phyloP scores from a whole-genome alignment of 1,140 invertebrate genomes.

The Phymorhynchus buccinoides region DNA sequence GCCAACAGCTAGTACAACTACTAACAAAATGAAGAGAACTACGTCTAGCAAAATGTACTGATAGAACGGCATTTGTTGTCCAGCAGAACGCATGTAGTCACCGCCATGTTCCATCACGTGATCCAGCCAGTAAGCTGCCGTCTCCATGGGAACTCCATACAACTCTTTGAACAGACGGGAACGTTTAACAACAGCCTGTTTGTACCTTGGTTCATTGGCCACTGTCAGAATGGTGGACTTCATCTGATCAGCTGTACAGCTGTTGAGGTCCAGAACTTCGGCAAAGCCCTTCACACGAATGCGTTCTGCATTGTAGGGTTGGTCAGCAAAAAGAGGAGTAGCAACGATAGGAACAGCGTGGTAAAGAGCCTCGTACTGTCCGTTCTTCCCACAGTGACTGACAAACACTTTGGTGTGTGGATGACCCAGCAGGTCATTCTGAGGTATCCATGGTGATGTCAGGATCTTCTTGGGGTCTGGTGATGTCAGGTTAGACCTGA shows the following conservation, averaged over 20 bases:
- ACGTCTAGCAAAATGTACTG: slow-evolving; percentile 57
- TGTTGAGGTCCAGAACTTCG: slow-evolving; percentile 59
- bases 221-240: slow-evolving; percentile 57
- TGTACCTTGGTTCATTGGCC: slow-evolving; percentile 34
- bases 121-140: slow-evolving; percentile 52
- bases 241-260: slow-evolving; percentile 34
- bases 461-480: slow-evolving; percentile 79
- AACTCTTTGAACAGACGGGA: slow-evolving; percentile 46
- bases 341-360: slow-evolving; percentile 83
- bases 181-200: slow-evolving; percentile 48
- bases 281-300: slow-evolving; percentile 66
- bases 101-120: slow-evolving; percentile 60
- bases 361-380: slow-evolving; percentile 83
- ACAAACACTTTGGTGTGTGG: slow-evolving; percentile 77
- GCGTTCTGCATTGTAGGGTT: slow-evolving; percentile 74
- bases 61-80: slow-evolving; percentile 49
- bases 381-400: slow-evolving; percentile 83
- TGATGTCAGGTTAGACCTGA: slow-evolving; percentile 27
- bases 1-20: too few species aligned
- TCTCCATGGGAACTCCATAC: slow-evolving; percentile 38
- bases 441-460: slow-evolving; percentile 84
- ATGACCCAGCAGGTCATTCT: slow-evolving; percentile 84
- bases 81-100: slow-evolving; percentile 49
- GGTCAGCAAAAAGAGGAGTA: slow-evolving; percentile 82
- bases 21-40: too few species aligned